phyloP scores from a whole-genome alignment of 2,888 invertebrate species.

The Acleris cristana region DNA sequence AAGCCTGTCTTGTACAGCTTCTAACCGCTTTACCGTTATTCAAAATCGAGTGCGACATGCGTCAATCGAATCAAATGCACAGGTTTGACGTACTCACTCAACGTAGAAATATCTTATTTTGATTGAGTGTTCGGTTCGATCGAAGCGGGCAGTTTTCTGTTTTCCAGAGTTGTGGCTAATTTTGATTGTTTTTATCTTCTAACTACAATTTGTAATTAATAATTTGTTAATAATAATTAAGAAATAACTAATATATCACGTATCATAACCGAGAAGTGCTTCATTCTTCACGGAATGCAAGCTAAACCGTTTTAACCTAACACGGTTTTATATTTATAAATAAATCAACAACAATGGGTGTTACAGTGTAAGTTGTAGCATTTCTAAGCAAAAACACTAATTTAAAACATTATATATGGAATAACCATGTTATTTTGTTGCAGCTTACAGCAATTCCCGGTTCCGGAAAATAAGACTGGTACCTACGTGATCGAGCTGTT shows the following conservation, averaged over 20 bases:
- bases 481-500: slow-evolving; percentile 94
- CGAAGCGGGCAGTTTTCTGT: no score
- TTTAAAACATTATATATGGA: slow-evolving; percentile 2
- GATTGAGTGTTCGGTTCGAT: no score
- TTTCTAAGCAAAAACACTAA: neutral
- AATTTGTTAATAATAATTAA: neutral
- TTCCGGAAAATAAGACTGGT: slow-evolving; percentile 95
- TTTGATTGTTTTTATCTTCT: neutral
- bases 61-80: no score
- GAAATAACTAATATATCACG: neutral
- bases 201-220: neutral
- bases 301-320: slow-evolving; percentile 1
- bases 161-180: neutral
- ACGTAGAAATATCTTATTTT: no score
- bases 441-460: slow-evolving; percentile 93
- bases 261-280: no score
- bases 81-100: no score
- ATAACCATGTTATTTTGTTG: slow-evolving; percentile 31
- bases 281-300: neutral
- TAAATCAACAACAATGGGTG: slow-evolving; percentile 81
- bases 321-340: slow-evolving; percentile 36
- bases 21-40: no score
- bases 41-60: no score
- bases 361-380: slow-evolving; percentile 82
- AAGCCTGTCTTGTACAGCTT: no score